A percentile compares a stretch with the other conserved stretches of the same genome.
Conservation (phyloP, 2,888 invertebrate species). For the Atrina japonica region DNA sequence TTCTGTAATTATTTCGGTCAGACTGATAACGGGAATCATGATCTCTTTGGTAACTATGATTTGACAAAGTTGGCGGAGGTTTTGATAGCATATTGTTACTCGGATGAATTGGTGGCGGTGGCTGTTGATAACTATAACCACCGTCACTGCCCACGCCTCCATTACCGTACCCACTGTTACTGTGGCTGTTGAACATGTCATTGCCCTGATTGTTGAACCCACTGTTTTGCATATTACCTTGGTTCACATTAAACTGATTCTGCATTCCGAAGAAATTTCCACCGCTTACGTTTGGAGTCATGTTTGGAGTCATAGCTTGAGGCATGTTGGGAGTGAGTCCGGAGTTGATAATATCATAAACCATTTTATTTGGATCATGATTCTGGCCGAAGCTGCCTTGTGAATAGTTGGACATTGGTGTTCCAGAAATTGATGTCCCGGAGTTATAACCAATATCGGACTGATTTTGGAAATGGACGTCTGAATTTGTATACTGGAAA, state of each 20-base stretch:
- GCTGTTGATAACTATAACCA: conserved; percentile 40
- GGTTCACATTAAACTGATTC: conserved; percentile 29
- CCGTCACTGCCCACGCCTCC: conserved; percentile 34
- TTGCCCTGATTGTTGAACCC: conserved; percentile 16
- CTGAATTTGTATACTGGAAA: conserved; percentile 42
- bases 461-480: conserved; percentile 48
- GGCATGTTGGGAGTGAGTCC: conserved; percentile 38
- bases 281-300: not conserved
- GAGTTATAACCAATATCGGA: conserved; percentile 48
- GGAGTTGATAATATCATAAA: conserved; percentile 37
- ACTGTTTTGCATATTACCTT: conserved; percentile 9
- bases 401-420: conserved; percentile 47
- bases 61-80: conserved; percentile 9
- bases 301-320: conserved; percentile 33
- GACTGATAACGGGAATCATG: conserved; percentile 16
- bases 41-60: conserved; percentile 13
- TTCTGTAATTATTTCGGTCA: conserved; percentile 39
- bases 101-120: conserved; percentile 17
- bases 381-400: conserved; percentile 30
- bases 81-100: conserved; percentile 5
- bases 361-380: conserved; percentile 20
- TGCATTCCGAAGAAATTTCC: conserved; percentile 32
- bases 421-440: conserved; percentile 34
- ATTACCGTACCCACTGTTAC: conserved; percentile 16
- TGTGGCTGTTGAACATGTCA: conserved; percentile 18